Conservation (phyloP, 2,113 vertebrate genomes). For the Zingel zingel region DNA sequence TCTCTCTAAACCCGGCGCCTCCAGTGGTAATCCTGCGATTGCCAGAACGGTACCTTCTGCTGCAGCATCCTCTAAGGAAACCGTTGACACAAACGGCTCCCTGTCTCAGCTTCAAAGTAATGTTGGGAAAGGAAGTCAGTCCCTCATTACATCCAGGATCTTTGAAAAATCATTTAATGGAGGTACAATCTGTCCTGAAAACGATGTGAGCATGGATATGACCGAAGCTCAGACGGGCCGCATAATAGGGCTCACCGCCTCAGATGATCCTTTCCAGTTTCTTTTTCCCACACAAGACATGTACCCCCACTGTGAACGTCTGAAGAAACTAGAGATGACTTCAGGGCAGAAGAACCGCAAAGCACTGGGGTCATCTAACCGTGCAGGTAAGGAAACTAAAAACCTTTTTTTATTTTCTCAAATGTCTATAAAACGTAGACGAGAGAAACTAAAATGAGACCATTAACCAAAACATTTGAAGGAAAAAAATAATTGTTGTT, state of each 20-base stretch:
- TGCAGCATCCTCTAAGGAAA: constrained; percentile 7
- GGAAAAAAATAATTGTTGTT: background rate
- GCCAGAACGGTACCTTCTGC: background rate
- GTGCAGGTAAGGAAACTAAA: constrained; percentile 27
- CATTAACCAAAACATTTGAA: constrained; percentile 32
- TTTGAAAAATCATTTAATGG: constrained; percentile 27
- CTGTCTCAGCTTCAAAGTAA: constrained; percentile 53
- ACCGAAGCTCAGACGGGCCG: constrained; percentile 49
- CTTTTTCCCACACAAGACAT: constrained; percentile 37
- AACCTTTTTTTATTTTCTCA: background rate
- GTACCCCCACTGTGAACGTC: background rate
- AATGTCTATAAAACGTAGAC: background rate
- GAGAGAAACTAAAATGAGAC: background rate
- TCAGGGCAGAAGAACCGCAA: constrained; percentile 9
- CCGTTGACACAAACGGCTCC: constrained; percentile 11
- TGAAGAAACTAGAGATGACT: constrained; percentile 11
- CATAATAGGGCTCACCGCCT: background rate
- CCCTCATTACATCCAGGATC: background rate
- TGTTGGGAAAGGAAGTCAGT: constrained; percentile 62
- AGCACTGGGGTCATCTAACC: constrained; percentile 10
- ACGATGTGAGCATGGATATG: constrained; percentile 55
- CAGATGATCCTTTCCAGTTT: constrained; percentile 43
- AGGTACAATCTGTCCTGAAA: constrained; percentile 44
- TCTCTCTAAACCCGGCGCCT: constrained; percentile 46
- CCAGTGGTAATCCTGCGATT: constrained; percentile 16